phyloP scores from a whole-genome alignment of 2,113 vertebrate species.

The Chlorodrepanis virens region DNA sequence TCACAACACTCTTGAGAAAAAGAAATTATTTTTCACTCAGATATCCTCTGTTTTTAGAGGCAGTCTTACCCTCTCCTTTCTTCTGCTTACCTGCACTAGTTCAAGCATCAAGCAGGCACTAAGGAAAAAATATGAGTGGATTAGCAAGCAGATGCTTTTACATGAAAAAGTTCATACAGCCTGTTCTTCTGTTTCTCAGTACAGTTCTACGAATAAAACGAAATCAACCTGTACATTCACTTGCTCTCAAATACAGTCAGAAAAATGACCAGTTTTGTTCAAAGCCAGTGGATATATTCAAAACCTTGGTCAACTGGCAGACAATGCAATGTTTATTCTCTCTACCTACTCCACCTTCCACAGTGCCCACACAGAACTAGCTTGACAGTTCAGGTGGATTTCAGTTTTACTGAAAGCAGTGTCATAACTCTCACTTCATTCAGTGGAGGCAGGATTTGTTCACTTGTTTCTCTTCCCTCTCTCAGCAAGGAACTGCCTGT shows the following conservation, averaged over 20 bases:
- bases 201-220: not conserved
- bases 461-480: not conserved
- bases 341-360: not conserved
- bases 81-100: not conserved
- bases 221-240: not conserved
- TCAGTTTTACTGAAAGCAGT: not conserved
- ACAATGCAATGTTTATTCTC: not conserved
- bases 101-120: not conserved
- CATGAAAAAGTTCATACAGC: not conserved
- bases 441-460: not conserved
- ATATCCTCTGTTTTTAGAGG: not conserved
- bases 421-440: not conserved
- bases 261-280: not conserved
- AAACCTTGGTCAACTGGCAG: not conserved
- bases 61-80: not conserved
- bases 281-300: not conserved
- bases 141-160: conserved; percentile 40
- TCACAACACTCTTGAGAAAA: not conserved
- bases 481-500: not conserved
- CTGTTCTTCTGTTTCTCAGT: conserved; percentile 14
- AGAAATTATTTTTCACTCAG: not conserved
- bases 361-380: not conserved
- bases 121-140: conserved; percentile 47
- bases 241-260: not conserved
- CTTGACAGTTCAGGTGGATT: not conserved